Conservation (phyloP, 92 coral and sea anemone species). For the Siderastrea radians region DNA sequence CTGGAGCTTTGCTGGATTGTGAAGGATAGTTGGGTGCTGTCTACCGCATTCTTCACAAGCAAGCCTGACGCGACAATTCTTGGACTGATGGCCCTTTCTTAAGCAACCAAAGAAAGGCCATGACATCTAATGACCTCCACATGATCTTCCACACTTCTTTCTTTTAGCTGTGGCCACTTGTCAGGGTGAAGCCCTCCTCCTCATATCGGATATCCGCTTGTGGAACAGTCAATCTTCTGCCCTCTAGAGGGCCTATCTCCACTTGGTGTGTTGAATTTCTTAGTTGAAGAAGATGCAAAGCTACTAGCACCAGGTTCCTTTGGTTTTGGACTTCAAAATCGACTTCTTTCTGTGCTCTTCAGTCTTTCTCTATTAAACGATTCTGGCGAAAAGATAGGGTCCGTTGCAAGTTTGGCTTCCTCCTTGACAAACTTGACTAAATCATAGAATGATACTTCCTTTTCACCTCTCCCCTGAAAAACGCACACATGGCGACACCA, state of each 20-base stretch:
- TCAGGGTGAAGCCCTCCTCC: neutral
- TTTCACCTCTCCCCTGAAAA: neutral
- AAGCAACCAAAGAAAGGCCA: slow-evolving; percentile 62
- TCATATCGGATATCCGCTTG: slow-evolving; percentile 11
- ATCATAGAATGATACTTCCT: slow-evolving; percentile 9
- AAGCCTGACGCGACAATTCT: slow-evolving; percentile 46
- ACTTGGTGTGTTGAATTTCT: neutral
- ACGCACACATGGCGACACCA: slow-evolving; percentile 43
- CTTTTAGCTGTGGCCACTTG: slow-evolving; percentile 26
- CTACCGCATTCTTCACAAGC: slow-evolving; percentile 58
- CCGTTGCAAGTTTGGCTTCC: slow-evolving; percentile 58
- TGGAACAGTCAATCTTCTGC: neutral
- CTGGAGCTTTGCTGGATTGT: slow-evolving; percentile 8
- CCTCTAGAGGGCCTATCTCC: neutral
- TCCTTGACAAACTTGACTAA: slow-evolving; percentile 49
- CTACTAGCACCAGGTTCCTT: neutral
- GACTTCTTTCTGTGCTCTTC: slow-evolving; percentile 2
- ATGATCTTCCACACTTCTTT: slow-evolving; percentile 15
- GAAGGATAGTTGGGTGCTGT: slow-evolving; percentile 58
- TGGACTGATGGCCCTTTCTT: slow-evolving; percentile 53
- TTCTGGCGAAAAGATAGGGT: slow-evolving; percentile 63
- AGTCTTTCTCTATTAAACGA: slow-evolving; percentile 18
- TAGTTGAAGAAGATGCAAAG: neutral
- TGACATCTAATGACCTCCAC: slow-evolving; percentile 32
- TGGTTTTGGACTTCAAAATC: neutral